A percentile compares a stretch with the other conserved stretches of the same genome.
phyloP scores from a whole-genome alignment of 2,797 vertebrate genomes.

The Sebastes elongatus region DNA sequence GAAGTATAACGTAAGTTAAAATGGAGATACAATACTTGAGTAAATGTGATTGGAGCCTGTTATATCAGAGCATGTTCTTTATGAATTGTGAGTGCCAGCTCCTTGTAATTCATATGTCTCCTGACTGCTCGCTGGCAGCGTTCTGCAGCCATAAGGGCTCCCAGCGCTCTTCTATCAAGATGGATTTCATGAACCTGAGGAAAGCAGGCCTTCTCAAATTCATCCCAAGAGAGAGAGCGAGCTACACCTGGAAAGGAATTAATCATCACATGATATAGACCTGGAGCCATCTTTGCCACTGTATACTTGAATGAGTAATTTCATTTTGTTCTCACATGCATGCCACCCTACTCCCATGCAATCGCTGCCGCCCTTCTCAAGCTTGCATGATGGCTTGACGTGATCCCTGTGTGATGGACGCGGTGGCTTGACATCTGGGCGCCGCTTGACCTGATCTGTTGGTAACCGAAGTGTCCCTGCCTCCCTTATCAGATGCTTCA shows the following conservation, averaged over 20 bases:
- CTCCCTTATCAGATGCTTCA: slow-evolving; percentile 69
- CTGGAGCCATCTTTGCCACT: slow-evolving; percentile 34
- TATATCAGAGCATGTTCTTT: slow-evolving; percentile 6
- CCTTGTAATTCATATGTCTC: slow-evolving; percentile 50
- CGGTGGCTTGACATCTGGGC: slow-evolving; percentile 87
- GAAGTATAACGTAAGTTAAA: not conserved
- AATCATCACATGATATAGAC: slow-evolving; percentile 56
- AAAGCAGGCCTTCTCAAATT: slow-evolving; percentile 68
- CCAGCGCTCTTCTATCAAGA: slow-evolving; percentile 49
- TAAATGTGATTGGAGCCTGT: not conserved
- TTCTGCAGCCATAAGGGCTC: slow-evolving; percentile 28
- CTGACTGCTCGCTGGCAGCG: slow-evolving; percentile 31
- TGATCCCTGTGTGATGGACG: slow-evolving; percentile 79
- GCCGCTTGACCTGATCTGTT: slow-evolving; percentile 80
- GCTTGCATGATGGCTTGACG: slow-evolving; percentile 44
- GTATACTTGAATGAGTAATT: slow-evolving; percentile 60
- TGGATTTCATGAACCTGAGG: slow-evolving; percentile 73
- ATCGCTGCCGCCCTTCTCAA: slow-evolving; percentile 3
- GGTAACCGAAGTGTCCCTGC: slow-evolving; percentile 77
- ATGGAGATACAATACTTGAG: not conserved
- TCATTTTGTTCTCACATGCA: slow-evolving; percentile 39
- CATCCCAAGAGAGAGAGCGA: slow-evolving; percentile 21
- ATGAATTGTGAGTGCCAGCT: slow-evolving; percentile 17
- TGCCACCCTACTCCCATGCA: slow-evolving; percentile 14
- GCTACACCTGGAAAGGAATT: slow-evolving; percentile 54